Percentiles rank a stretch among this genome's conserved stretches.
Conservation (phyloP, 30 jellyfish, hydroid and myxozoan species). For the Aurelia sp. region DNA sequence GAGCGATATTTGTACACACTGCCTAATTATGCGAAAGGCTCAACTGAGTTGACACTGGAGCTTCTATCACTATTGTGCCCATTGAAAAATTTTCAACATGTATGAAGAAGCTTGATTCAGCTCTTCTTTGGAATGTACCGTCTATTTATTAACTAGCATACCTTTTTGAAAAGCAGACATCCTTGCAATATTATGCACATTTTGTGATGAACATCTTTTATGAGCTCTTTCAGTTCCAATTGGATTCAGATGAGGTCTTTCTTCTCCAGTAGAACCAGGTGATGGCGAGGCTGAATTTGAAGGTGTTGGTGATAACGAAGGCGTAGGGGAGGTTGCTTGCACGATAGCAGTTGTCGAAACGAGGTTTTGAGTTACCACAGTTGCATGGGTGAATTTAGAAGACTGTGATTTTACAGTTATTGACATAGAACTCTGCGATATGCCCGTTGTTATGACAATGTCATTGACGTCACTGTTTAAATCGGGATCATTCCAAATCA, state of each 20-base stretch:
- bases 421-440: constrained; percentile 31
- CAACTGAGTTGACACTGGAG: no score
- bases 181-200: constrained; percentile 50
- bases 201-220: constrained; percentile 58
- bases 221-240: constrained; percentile 97
- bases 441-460: constrained; percentile 21
- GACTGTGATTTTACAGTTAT: constrained; percentile 25
- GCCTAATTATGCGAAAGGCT: no score
- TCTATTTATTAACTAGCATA: neutral
- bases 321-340: constrained; percentile 84
- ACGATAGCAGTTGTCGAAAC: constrained; percentile 67
- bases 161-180: constrained; percentile 84
- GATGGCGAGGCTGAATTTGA: constrained; percentile 87
- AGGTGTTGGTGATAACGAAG: constrained; percentile 92
- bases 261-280: constrained; percentile 77
- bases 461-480: constrained; percentile 2
- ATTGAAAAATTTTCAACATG: no score
- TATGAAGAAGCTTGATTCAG: neutral
- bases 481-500: constrained; percentile 93
- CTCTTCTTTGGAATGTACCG: neutral
- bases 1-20: no score
- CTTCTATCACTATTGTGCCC: no score
- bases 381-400: constrained; percentile 19
- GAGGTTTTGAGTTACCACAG: constrained; percentile 42
- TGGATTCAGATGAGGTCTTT: constrained; percentile 94